Percentiles rank a stretch among this genome's conserved stretches.
phyloP scores from a whole-genome alignment of 2,797 vertebrate genomes.

The Hyperoplus lanceolatus region DNA sequence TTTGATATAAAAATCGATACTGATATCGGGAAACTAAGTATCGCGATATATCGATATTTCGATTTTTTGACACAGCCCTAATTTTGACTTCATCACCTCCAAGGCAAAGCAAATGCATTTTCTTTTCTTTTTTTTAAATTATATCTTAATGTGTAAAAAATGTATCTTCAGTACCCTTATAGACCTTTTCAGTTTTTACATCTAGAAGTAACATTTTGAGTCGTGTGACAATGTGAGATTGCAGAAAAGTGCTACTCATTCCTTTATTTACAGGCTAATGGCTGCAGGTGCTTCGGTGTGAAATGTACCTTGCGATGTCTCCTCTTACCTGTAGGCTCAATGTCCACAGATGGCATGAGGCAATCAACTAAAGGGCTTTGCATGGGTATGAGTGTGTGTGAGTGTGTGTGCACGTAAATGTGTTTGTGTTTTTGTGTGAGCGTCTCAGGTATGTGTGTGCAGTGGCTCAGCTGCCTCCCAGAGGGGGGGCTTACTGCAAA shows the following conservation, averaged over 20 bases:
- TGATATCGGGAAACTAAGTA: too few relatives aligned
- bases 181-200: constrained; percentile 27
- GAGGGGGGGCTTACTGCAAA: constrained; percentile 71
- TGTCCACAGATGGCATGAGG: constrained; percentile 67
- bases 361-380: constrained; percentile 73
- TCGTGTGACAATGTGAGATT: constrained; percentile 36
- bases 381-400: constrained; percentile 52
- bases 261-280: constrained; percentile 58
- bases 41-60: too few relatives aligned
- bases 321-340: constrained; percentile 68
- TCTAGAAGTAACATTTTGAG: constrained; percentile 20
- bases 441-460: constrained; percentile 52
- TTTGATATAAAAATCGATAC: too few relatives aligned
- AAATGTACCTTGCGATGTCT: constrained; percentile 66
- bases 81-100: neutral
- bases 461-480: constrained; percentile 72
- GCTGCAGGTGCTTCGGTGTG: constrained; percentile 65
- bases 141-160: neutral
- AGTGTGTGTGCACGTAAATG: constrained; percentile 54
- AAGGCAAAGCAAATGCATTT: neutral
- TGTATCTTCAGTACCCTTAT: neutral
- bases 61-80: too few relatives aligned
- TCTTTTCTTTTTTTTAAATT: neutral
- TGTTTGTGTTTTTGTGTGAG: constrained; percentile 65
- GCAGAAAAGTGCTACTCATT: constrained; percentile 29